A percentile compares a stretch with the other conserved stretches of the same genome.
Conservation (phyloP, 2,113 vertebrate genomes). For the Anthoscopus minutus region DNA sequence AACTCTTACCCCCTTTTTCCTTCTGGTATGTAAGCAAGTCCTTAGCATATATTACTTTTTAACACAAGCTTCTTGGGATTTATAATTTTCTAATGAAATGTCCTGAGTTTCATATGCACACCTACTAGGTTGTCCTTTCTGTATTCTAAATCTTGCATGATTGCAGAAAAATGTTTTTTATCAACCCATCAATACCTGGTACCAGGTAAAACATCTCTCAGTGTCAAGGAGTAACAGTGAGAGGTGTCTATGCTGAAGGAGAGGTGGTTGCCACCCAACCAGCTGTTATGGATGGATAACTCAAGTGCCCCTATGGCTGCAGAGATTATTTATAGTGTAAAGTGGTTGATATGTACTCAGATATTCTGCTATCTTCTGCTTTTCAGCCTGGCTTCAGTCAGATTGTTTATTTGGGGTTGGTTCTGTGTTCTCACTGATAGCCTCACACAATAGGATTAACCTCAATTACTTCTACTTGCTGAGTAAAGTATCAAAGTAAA, state of each 20-base stretch:
- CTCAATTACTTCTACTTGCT: background rate
- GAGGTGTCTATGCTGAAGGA: background rate
- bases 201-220: background rate
- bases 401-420: background rate
- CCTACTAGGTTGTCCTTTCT: background rate
- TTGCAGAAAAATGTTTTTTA: background rate
- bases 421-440: background rate
- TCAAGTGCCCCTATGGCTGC: accelerated
- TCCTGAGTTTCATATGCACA: background rate
- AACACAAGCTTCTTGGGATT: background rate
- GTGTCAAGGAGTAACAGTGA: background rate
- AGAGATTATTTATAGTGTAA: background rate
- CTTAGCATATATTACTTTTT: background rate
- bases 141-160: background rate
- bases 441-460: background rate
- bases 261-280: background rate
- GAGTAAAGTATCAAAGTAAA: too few relatives aligned
- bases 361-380: background rate
- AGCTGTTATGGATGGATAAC: background rate
- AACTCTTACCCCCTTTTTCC: background rate
- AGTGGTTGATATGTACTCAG: background rate
- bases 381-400: background rate
- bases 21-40: background rate
- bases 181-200: background rate
- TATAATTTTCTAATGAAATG: background rate